Conservation (phyloP, 2,797 vertebrate species). For the Scolopax bukidnonensis region DNA sequence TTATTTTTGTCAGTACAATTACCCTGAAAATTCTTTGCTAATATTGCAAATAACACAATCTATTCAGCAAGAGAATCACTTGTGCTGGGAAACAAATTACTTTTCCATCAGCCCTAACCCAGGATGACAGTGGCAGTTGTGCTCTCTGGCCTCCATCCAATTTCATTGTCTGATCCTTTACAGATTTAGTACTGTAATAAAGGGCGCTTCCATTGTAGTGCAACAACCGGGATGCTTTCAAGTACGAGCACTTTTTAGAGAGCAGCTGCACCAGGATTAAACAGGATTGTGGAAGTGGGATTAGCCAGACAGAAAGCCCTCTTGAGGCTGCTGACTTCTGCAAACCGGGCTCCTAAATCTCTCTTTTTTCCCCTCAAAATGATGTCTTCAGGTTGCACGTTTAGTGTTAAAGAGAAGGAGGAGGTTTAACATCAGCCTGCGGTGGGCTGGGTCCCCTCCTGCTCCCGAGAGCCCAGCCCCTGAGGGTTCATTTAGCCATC, state of each 20-base stretch:
- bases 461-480: background rate
- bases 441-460: background rate
- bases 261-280: constrained; percentile 70
- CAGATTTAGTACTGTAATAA: constrained; percentile 69
- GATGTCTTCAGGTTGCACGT: background rate
- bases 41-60: constrained; percentile 70
- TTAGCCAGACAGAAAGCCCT: constrained; percentile 49
- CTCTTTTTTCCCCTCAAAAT: background rate
- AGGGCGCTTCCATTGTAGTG: constrained; percentile 56
- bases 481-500: background rate
- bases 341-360: constrained; percentile 13
- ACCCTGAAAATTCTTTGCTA: constrained; percentile 67
- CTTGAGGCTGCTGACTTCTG: constrained; percentile 32
- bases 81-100: constrained; percentile 67
- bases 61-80: constrained; percentile 64
- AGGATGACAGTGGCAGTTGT: constrained; percentile 73
- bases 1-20: constrained; percentile 71
- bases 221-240: constrained; percentile 69
- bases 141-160: constrained; percentile 69
- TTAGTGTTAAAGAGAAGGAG: background rate
- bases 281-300: constrained; percentile 64
- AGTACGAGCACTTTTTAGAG: constrained; percentile 61
- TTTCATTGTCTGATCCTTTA: constrained; percentile 69
- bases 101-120: constrained; percentile 76
- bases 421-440: background rate